These are phyloP conservation scores for Chloroceryle aenea DNA, from an alignment of 2,113 vertebrate genomes.

Conservation along the genomic window DNA sequence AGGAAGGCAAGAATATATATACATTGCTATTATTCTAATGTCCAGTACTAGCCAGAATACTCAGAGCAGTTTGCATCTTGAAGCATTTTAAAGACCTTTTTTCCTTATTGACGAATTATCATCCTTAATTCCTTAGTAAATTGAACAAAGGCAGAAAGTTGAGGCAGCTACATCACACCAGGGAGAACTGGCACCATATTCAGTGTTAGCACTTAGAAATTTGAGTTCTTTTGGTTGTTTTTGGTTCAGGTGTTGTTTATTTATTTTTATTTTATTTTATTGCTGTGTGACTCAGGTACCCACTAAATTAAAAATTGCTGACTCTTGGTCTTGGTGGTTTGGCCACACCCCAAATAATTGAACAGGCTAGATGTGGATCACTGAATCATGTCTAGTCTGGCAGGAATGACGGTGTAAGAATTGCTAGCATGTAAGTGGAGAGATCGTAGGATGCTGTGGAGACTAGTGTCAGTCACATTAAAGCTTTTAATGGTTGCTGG, in stretches of 20 bases:
- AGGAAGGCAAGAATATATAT: not conserved
- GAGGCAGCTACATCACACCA: not conserved
- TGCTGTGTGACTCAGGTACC: not conserved
- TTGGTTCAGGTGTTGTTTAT: not conserved
- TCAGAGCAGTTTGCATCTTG: not conserved
- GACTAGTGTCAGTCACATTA: not conserved
- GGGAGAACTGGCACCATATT: not conserved
- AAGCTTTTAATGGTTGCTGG: not conserved
- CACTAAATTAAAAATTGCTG: not conserved
- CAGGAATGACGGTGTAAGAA: not conserved
- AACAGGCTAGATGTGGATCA: not conserved
- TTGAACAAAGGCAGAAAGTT: not conserved
- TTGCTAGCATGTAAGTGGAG: not conserved
- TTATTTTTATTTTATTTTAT: not conserved
- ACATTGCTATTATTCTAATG: not conserved
- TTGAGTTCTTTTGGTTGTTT: not conserved
- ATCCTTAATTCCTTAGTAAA: not conserved
- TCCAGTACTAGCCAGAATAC: not conserved
- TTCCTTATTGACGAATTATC: not conserved
- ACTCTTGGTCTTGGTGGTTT: not conserved
- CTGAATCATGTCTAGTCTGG: not conserved
- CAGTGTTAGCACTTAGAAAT: not conserved
- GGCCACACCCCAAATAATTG: not conserved
- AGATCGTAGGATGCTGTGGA: not conserved
- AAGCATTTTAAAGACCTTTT: not conserved